phyloP scores from a whole-genome alignment of 2,797 vertebrate genomes.

The Telmatherina bonti region DNA sequence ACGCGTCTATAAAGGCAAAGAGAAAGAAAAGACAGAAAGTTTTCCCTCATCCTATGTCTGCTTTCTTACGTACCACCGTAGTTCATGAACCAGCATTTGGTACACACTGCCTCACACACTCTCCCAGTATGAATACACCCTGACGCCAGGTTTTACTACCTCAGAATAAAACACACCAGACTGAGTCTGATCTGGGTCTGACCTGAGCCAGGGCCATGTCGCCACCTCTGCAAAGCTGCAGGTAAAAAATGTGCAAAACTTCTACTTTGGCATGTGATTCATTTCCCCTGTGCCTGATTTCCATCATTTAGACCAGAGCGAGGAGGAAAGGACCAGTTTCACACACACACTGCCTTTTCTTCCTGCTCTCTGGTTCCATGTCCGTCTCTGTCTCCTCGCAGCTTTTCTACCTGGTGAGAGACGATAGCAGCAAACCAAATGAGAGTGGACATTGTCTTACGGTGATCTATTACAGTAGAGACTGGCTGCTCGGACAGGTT shows the following conservation, averaged over 20 bases:
- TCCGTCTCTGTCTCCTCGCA: constrained; percentile 28
- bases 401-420: constrained; percentile 27
- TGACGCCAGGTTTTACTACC: no score
- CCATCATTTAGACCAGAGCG: constrained; percentile 41
- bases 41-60: no score
- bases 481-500: constrained; percentile 37
- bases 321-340: constrained; percentile 37
- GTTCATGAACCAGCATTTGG: no score
- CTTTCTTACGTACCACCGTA: no score
- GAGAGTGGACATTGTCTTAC: constrained; percentile 56
- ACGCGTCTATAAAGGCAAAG: no score
- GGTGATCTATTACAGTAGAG: constrained; percentile 61
- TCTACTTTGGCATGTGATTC: constrained; percentile 44
- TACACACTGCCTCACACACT: no score
- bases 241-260: constrained; percentile 51
- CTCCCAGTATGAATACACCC: no score
- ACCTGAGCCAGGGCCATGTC: no score
- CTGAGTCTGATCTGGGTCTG: no score
- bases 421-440: constrained; percentile 55
- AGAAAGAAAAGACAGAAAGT: no score
- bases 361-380: neutral
- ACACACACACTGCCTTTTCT: constrained; percentile 13
- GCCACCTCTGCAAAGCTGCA: constrained; percentile 28
- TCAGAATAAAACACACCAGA: no score
- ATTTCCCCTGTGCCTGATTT: constrained; percentile 44